Conservation (phyloP, 1,140 invertebrate species). For the Aphelinus certus region DNA sequence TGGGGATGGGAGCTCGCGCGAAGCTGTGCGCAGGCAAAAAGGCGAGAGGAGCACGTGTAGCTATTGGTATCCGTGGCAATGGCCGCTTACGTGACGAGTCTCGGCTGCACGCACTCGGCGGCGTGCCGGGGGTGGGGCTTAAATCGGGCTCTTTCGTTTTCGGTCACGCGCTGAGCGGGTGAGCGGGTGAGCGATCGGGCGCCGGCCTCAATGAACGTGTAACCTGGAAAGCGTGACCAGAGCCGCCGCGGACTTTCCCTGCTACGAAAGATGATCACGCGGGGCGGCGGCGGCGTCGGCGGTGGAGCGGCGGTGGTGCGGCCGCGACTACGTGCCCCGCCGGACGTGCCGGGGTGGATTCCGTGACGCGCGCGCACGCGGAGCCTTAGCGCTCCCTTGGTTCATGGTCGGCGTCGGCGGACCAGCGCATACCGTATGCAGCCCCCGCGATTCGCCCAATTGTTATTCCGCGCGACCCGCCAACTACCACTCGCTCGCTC, state of each 20-base stretch:
- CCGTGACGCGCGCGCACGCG: slow-evolving; percentile 45
- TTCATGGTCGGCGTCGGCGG: slow-evolving; percentile 15
- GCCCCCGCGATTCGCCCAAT: slow-evolving; percentile 44
- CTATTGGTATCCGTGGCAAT: slow-evolving; percentile 4
- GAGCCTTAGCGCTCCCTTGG: slow-evolving; percentile 11
- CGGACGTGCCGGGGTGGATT: slow-evolving; percentile 41
- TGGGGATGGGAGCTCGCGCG: background rate
- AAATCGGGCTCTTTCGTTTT: slow-evolving; percentile 20
- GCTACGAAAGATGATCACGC: slow-evolving; percentile 34
- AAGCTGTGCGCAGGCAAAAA: no score
- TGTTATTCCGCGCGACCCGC: slow-evolving; percentile 49
- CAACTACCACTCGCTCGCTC: slow-evolving; percentile 35
- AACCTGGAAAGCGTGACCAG: slow-evolving; percentile 48
- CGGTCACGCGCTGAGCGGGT: slow-evolving; percentile 23
- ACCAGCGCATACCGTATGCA: slow-evolving; percentile 35
- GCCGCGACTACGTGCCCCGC: slow-evolving; percentile 31
- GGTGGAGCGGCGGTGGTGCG: background rate
- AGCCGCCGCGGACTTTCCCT: background rate
- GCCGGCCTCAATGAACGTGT: slow-evolving; percentile 42
- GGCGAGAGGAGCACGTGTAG: no score
- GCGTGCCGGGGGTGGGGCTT: background rate
- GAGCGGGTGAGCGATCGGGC: background rate
- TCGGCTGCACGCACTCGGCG: background rate
- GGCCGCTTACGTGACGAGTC: background rate
- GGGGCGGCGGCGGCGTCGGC: background rate